phyloP scores from a whole-genome alignment of 53 echinoderm and acorn worm genomes.

The Paracentrotus lividus region DNA sequence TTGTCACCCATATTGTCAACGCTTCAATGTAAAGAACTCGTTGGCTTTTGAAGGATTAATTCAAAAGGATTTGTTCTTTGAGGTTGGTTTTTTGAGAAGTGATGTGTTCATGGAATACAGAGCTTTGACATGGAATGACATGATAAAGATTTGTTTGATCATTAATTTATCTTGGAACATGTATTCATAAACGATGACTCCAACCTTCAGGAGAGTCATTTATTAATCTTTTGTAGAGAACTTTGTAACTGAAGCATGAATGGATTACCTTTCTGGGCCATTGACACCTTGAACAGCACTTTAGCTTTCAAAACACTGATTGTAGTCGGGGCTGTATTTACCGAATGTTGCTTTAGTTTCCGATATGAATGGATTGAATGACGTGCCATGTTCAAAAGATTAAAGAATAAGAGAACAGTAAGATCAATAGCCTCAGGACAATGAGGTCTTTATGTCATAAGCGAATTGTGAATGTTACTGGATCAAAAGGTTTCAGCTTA shows the following conservation, averaged over 20 bases:
- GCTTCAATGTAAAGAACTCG: not conserved
- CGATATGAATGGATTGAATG: not conserved
- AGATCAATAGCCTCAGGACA: slow-evolving; percentile 52
- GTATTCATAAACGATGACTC: not conserved
- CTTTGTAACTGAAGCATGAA: not conserved
- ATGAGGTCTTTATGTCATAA: slow-evolving; percentile 36
- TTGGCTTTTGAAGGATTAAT: not conserved
- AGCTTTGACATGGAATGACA: not conserved
- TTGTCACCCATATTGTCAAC: not conserved
- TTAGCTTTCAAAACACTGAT: slow-evolving; percentile 32
- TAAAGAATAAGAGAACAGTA: slow-evolving; percentile 35
- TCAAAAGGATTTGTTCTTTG: not conserved
- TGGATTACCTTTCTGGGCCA: not conserved
- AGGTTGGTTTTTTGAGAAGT: not conserved
- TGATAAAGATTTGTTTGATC: slow-evolving; percentile 4
- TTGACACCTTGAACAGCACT: slow-evolving; percentile 10
- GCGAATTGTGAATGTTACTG: slow-evolving; percentile 45
- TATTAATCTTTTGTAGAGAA: not conserved
- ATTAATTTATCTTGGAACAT: not conserved
- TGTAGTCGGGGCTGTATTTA: slow-evolving; percentile 6
- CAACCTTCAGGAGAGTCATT: not conserved
- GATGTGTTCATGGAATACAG: not conserved
- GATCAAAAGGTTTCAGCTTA: slow-evolving; percentile 27
- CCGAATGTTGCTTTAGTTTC: slow-evolving; percentile 46
- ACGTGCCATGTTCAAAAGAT: slow-evolving; percentile 28